phyloP scores from a whole-genome alignment of 2,888 invertebrate genomes.

The Ernsta delagoae region DNA sequence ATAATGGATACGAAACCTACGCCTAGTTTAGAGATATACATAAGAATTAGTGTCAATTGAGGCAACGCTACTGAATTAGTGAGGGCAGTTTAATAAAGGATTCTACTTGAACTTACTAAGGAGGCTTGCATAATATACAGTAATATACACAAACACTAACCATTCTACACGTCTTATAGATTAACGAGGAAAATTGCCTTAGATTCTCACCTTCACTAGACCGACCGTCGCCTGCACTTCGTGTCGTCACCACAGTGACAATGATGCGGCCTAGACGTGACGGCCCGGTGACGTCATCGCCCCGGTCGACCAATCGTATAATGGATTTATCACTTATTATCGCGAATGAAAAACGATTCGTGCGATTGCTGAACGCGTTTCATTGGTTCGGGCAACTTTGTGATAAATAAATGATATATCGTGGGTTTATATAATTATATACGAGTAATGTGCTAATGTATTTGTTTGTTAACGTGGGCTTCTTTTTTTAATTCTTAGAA shows the following conservation, averaged over 20 bases:
- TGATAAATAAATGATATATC: neutral
- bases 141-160: neutral
- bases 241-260: conserved; percentile 5
- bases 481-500: too few relatives aligned
- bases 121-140: too few relatives aligned
- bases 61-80: neutral
- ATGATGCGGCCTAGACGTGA: conserved; percentile 23
- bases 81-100: neutral
- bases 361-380: neutral
- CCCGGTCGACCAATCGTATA: conserved; percentile 11
- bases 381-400: neutral
- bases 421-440: too few relatives aligned
- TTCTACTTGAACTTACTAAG: neutral
- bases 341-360: conserved; percentile 6
- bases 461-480: too few relatives aligned
- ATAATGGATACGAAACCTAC: too few relatives aligned
- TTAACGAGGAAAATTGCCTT: conserved; percentile 20
- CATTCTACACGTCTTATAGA: conserved; percentile 8
- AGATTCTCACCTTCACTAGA: conserved; percentile 25
- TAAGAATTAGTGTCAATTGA: neutral
- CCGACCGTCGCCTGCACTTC: conserved; percentile 21
- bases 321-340: conserved; percentile 12
- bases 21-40: too few relatives aligned
- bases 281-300: conserved; percentile 10
- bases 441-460: too few relatives aligned